Evolutionary conservation across 2,113 vertebrate species (phyloP).

Genomic region (Vidua chalybeata): DNA sequence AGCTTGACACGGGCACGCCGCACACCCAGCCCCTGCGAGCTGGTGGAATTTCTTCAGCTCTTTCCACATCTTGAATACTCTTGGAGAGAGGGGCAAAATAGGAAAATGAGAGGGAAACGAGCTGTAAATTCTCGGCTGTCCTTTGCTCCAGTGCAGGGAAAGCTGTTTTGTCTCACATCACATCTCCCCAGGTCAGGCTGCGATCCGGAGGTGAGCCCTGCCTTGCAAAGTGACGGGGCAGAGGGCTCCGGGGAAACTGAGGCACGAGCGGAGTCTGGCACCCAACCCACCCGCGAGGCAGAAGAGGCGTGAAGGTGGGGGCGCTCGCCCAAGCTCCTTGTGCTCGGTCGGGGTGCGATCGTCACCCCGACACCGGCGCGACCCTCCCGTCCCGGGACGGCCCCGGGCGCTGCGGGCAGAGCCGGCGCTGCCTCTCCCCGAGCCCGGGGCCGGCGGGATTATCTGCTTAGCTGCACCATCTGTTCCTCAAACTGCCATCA

Average conservation of each 20-base stretch:
- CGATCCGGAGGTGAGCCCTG: not conserved
- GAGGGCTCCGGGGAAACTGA: conserved; percentile 9
- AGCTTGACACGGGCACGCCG: fast-evolving
- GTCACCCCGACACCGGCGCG: not conserved
- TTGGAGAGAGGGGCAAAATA: not conserved
- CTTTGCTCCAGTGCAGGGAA: not conserved
- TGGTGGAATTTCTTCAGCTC: not conserved
- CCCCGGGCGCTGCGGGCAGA: not conserved
- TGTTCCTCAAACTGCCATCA: conserved; percentile 66
- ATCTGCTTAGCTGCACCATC: conserved; percentile 64
- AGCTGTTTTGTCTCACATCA: fast-evolving
- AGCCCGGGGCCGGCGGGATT: conserved; percentile 37
- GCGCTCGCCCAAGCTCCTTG: not conserved
- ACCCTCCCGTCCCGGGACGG: not conserved
- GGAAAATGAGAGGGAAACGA: not conserved
- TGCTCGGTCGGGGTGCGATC: not conserved
- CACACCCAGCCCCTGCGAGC: fast-evolving
- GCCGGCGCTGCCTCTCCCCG: not conserved
- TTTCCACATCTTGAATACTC: not conserved
- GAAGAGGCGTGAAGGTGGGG: not conserved
- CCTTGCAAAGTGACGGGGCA: not conserved
- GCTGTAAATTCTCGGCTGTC: not conserved
- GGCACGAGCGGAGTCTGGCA: not conserved
- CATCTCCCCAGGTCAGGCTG: not conserved
- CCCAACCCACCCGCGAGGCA: not conserved